Evolutionary conservation across 2,797 vertebrate genomes (phyloP), one percentile per base, ranked within the genome.

Genomic region (Scyliorhinus canicula): DNA sequence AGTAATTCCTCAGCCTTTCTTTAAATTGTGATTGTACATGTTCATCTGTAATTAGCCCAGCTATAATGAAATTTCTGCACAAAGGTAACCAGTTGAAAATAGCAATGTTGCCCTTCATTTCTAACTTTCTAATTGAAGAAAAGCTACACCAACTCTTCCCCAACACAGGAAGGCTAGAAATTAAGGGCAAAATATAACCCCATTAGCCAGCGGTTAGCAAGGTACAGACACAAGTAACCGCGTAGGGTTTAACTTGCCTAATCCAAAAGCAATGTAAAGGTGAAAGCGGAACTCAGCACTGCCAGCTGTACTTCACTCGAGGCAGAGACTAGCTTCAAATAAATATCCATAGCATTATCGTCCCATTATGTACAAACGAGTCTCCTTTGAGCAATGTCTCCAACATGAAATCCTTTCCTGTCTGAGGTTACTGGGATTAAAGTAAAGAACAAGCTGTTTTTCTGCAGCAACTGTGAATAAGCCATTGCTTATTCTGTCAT

Each of bases 351-450:
- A 55, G 84, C 35, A 86, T 86, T 55, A 86, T 47, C 9, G 28
- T 16, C 28, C 84, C 28, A 35, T 31, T 35, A 86, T 35, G 31
- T 86, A 86, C 84, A 86, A 50, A 60, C 35, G 60, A 88, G 52
- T 88, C 85, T 88, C 50, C 28, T 57, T 55, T 88, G 28, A 55
- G 28, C 52, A 52, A 3, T 86, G 50, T 35, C 12, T 57, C 52
- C 35, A 57, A 31, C 12, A 31, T 88, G 52, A 88, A 88, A 31
- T 85, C 47, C 84, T 85, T 88, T 88, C 31, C 85, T 88, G 86
- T 14, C 86, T 90, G 86, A 57, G 52, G 86, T 90, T 90, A 90
- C 86, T 60, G 86, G 52, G 31, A 90, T 57, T 90, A 60, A 88
- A 90, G 60, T 57, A 60, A 19, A 90, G 52, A 90, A 60, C 31